Conservation (phyloP, 2,888 invertebrate genomes). For the Acanthopleura granulata region DNA sequence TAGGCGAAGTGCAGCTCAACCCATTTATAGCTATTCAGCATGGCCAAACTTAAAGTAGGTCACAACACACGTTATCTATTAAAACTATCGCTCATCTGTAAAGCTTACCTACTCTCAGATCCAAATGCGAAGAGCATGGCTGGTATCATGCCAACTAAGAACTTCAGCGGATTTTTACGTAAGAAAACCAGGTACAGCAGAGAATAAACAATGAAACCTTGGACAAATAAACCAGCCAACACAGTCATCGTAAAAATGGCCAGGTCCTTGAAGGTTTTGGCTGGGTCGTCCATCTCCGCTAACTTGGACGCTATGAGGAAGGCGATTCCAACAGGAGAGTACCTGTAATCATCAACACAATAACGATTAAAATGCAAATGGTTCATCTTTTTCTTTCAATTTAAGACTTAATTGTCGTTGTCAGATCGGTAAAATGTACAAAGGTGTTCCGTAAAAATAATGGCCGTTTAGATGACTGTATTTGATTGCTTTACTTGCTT, state of each 20-base stretch:
- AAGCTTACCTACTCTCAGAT: constrained; percentile 1
- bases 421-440: no score
- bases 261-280: background rate
- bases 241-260: background rate
- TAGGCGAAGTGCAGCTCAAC: no score
- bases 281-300: constrained; percentile 7
- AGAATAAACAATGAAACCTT: background rate
- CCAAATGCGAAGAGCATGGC: constrained; percentile 13
- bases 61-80: no score
- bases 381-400: no score
- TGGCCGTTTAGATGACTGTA: no score
- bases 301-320: constrained; percentile 1
- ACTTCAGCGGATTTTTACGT: background rate
- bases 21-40: no score
- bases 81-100: no score
- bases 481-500: no score
- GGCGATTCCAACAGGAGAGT: constrained; percentile 9
- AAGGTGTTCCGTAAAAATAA: no score
- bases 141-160: background rate
- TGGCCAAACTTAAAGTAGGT: no score
- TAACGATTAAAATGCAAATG: no score
- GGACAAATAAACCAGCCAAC: background rate
- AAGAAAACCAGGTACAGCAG: background rate
- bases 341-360: background rate
- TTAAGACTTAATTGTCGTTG: no score